Evolutionary conservation across 2,888 invertebrate genomes (phyloP), one percentile per base, ranked within the genome.

Genomic region (Mellilla xanthometata): DNA sequence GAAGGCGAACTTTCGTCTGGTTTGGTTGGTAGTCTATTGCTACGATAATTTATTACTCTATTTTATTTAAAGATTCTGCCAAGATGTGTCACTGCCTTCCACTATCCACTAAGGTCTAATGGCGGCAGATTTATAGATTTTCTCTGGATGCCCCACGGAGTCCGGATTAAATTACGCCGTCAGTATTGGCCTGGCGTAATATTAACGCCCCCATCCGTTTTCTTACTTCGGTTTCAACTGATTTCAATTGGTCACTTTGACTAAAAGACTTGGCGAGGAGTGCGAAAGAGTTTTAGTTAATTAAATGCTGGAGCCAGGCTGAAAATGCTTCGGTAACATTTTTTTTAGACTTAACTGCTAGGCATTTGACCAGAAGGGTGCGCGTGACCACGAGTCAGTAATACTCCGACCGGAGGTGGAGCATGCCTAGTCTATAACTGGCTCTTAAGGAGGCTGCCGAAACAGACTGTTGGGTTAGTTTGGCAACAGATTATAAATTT

Each of bases 71-170:
- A 12, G 2, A 2, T 11, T n/a, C 6, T 29, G 6, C 3, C 0
- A 27, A 47, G 2, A 13, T 33, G 2, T 10, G n/a, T 38, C 6
- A 32, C 47, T 41, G 33, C 4, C 7, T 10, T 19, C 1, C 11
- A 19, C 12, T 6, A 33, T 48, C 36, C 11, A 38, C 62, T 66
- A 55, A 43, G 59, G 52, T 80, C 80, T 88, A 89, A 89, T 89
- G 88, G 88, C 83, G 86, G 88, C 85, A 89, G 88, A 89, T 89
- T 89, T 89, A 89, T 89, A 89, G 88, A 89, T 89, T 89, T 88
- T 84, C 85, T 79, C 76, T 76, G 79, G 82, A 81, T 81, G 72
- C 82, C 87, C 88, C 79, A 80, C 78, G 77, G 86, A 65, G 86
- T 70, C 65, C 68, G 83, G 86, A 88, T 88, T 88, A 86, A 87